These are phyloP conservation scores for Habrosyne pyritoides DNA, from an alignment of 2,888 invertebrate species.

Conservation along the genomic window DNA sequence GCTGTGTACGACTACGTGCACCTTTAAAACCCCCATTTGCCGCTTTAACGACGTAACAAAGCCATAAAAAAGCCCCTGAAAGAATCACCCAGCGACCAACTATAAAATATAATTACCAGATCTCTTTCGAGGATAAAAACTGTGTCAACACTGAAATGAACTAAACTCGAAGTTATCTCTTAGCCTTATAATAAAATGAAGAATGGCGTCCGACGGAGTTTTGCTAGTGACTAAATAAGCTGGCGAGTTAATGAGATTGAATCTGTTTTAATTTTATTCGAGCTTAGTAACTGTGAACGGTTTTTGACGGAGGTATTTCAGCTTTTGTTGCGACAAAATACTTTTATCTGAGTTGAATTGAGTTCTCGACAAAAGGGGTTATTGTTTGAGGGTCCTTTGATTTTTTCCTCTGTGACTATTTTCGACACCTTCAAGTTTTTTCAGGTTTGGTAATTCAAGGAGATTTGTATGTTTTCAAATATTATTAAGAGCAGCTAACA, in stretches of 20 bases:
- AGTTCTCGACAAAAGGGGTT: not conserved
- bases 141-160: conserved; percentile 26
- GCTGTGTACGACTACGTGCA: not conserved
- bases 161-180: conserved; percentile 14
- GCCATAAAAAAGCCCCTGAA: not conserved
- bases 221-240: conserved; percentile 49
- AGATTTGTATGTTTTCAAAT: not conserved
- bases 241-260: conserved; percentile 52
- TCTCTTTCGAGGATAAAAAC: conserved; percentile 31
- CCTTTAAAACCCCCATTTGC: not conserved
- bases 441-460: too few relatives aligned
- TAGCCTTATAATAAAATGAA: conserved; percentile 26
- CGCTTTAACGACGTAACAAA: conserved; percentile 1
- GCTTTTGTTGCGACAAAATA: conserved; percentile 8
- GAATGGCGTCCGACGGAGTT: conserved; percentile 24
- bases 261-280: conserved; percentile 49
- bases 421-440: not conserved
- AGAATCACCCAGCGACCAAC: conserved; percentile 20
- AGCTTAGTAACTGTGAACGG: conserved; percentile 23
- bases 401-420: not conserved
- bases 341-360: conserved; percentile 2
- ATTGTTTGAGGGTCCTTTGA: not conserved
- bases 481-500: not conserved
- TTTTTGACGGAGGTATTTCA: conserved; percentile 40
- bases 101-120: conserved; percentile 35